Conservation (phyloP, 2,888 invertebrate species). For the Mesoligia furuncula region DNA sequence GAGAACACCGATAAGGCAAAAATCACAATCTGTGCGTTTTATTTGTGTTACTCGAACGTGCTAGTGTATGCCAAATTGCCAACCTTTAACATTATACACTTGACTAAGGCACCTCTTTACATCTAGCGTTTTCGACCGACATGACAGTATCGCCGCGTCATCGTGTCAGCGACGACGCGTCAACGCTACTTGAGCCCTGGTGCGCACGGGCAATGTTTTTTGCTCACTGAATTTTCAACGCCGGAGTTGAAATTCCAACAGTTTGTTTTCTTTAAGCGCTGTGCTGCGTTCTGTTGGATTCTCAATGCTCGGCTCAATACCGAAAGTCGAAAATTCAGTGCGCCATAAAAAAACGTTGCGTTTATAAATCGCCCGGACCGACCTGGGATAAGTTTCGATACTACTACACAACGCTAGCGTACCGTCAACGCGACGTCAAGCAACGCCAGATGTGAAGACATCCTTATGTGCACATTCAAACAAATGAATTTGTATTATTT, state of each 20-base stretch:
- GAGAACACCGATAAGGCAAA: slow-evolving; percentile 82
- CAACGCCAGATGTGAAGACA: slow-evolving; percentile 21
- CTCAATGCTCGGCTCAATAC: no score
- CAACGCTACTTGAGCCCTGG: not conserved
- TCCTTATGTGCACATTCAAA: slow-evolving; percentile 40
- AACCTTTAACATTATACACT: slow-evolving; percentile 49
- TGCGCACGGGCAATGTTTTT: not conserved
- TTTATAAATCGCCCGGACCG: not conserved
- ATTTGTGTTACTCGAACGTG: slow-evolving; percentile 66
- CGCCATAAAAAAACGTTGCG: not conserved
- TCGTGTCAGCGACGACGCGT: not conserved
- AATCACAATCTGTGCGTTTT: slow-evolving; percentile 82
- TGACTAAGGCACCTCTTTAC: slow-evolving; percentile 19
- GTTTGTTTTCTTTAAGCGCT: not conserved
- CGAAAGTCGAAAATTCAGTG: not conserved
- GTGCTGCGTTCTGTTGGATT: no score
- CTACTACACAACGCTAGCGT: not conserved
- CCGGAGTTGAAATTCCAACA: not conserved
- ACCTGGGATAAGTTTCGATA: not conserved
- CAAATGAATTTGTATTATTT: slow-evolving; percentile 28
- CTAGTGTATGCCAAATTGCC: slow-evolving; percentile 49
- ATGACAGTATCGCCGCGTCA: not conserved
- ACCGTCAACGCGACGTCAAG: not conserved
- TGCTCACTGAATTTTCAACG: not conserved
- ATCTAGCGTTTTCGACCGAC: slow-evolving; percentile 12